Evolutionary conservation across 2,797 vertebrate species (phyloP).

Genomic region (Helostoma temminkii): DNA sequence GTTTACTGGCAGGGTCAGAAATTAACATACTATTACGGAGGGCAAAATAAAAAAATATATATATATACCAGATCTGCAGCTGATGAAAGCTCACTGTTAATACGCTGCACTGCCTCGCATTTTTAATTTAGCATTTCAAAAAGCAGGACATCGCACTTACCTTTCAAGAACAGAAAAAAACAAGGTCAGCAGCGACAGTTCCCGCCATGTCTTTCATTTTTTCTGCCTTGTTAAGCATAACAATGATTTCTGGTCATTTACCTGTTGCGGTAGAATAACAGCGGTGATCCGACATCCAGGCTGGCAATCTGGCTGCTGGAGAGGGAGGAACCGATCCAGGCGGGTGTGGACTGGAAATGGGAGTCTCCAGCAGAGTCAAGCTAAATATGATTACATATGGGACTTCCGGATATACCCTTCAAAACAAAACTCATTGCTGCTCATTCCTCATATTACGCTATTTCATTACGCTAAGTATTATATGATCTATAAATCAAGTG

Average conservation of each 20-base stretch:
- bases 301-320: constrained; percentile 32
- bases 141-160: constrained; percentile 46
- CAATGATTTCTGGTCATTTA: constrained; percentile 52
- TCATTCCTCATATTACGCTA: too few relatives aligned
- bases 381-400: rapidly evolving
- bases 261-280: constrained; percentile 72
- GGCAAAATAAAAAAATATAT: neutral
- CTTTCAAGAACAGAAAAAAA: constrained; percentile 15
- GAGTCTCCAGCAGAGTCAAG: constrained; percentile 49
- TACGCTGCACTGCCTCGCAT: constrained; percentile 18
- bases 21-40: neutral
- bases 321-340: constrained; percentile 63
- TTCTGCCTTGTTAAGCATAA: neutral
- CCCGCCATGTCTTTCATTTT: neutral
- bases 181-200: constrained; percentile 4
- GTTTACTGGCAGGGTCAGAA: constrained; percentile 10
- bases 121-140: constrained; percentile 3
- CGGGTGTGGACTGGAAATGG: constrained; percentile 55
- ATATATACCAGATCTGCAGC: constrained; percentile 16
- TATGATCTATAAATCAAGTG: too few relatives aligned
- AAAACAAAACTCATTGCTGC: constrained; percentile 34
- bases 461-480: too few relatives aligned
- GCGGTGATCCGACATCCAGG: constrained; percentile 55
- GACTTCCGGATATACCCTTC: constrained; percentile 27
- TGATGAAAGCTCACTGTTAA: neutral